A percentile compares a stretch with the other conserved stretches of the same genome.
Evolutionary conservation across 2,797 vertebrate species (phyloP).

Genomic region (Neoniphon sammara): DNA sequence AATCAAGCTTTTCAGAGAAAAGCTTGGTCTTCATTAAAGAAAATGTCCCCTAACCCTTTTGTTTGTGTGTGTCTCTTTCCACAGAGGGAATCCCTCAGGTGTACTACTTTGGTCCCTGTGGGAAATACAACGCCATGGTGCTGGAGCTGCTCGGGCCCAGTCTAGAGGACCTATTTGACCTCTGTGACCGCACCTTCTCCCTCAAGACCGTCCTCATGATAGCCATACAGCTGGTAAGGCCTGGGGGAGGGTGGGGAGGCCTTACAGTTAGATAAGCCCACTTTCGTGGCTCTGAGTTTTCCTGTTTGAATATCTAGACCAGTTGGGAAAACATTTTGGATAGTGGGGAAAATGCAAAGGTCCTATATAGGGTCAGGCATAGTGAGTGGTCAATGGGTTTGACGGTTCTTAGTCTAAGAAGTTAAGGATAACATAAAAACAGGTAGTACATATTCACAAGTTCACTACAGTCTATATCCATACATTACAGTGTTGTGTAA

Average conservation of each 20-base stretch:
- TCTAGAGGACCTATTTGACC: conserved; percentile 97
- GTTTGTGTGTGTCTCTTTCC: conserved; percentile 42
- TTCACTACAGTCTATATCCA: neutral
- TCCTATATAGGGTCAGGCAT: neutral
- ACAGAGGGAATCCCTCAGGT: conserved; percentile 99
- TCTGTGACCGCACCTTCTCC: conserved; percentile 97
- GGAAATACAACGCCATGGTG: conserved; percentile 99
- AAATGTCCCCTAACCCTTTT: neutral
- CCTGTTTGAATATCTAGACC: neutral
- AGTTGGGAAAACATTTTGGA: neutral
- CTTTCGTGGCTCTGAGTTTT: neutral
- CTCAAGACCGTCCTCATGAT: conserved; percentile 99
- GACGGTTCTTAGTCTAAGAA: neutral
- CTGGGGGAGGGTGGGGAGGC: neutral
- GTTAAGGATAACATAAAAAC: neutral
- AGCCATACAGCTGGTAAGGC: conserved; percentile 95
- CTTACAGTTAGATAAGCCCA: neutral
- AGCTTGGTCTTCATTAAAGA: too few species aligned
- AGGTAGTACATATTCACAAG: neutral
- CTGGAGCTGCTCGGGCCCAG: conserved; percentile 97
- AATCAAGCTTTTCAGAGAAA: neutral
- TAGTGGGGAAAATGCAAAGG: neutral
- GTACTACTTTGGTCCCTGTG: conserved; percentile 98
- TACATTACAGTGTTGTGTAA: neutral
- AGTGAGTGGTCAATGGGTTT: neutral